phyloP scores from a whole-genome alignment of 2,888 invertebrate species.

The Julus scanicus region DNA sequence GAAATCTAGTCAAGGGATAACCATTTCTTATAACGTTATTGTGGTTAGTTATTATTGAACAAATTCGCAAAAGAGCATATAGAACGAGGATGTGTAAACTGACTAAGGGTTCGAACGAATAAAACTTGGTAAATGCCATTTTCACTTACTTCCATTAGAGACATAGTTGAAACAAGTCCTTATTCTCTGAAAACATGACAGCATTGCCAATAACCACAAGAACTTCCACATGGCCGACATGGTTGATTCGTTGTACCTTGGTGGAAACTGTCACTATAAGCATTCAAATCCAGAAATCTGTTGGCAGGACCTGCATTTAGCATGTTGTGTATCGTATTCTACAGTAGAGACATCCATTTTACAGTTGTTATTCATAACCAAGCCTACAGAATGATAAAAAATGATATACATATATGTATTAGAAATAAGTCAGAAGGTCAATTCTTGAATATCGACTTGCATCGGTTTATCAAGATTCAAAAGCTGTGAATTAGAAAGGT shows the following conservation, averaged over 20 bases:
- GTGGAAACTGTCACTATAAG: neutral
- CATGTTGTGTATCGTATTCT: neutral
- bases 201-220: neutral
- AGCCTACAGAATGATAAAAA: neutral
- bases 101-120: neutral
- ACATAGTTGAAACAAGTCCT: neutral
- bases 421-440: neutral
- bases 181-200: neutral
- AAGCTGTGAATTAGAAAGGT: neutral
- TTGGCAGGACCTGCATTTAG: neutral
- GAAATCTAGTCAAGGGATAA: no score
- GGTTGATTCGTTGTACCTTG: neutral
- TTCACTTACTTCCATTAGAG: constrained; percentile 24
- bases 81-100: no score
- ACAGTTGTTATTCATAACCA: neutral
- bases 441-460: neutral
- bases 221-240: neutral
- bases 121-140: neutral
- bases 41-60: no score
- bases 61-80: no score
- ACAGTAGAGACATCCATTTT: neutral
- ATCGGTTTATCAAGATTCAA: neutral
- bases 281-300: neutral
- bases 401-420: neutral
- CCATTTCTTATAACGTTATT: no score